Evolutionary conservation across 2,797 vertebrate genomes (phyloP).

Genomic region (Mareca penelope): DNA sequence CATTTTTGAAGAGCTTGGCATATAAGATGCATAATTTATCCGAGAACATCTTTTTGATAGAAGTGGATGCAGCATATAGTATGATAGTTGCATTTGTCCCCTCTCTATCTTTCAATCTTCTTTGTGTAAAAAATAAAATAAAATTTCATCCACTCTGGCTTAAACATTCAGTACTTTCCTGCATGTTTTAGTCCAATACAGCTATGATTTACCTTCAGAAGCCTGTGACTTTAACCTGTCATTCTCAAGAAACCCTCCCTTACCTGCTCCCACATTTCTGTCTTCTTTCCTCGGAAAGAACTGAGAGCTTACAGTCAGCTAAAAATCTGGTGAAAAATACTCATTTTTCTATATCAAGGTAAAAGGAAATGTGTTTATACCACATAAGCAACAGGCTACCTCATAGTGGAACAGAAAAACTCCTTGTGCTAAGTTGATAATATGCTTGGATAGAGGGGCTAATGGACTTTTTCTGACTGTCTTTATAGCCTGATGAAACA

Average conservation of each 20-base stretch:
- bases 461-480: background rate
- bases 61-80: background rate
- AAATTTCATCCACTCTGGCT: background rate
- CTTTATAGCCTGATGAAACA: background rate
- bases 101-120: background rate
- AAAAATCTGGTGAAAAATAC: background rate
- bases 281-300: background rate
- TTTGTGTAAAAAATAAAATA: background rate
- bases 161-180: background rate
- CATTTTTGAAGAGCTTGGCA: background rate
- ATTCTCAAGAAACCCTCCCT: background rate
- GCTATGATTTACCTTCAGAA: background rate
- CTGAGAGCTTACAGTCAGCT: background rate
- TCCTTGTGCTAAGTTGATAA: background rate
- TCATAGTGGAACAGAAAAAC: background rate
- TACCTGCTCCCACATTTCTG: background rate
- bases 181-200: background rate
- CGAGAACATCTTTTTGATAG: background rate
- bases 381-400: background rate
- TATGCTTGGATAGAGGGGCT: background rate
- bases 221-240: background rate
- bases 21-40: background rate
- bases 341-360: background rate
- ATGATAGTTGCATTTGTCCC: background rate
- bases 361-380: background rate